These are phyloP conservation scores for Coregonus sp. DNA, from an alignment of 2,797 vertebrate species.

Conservation along the genomic window DNA sequence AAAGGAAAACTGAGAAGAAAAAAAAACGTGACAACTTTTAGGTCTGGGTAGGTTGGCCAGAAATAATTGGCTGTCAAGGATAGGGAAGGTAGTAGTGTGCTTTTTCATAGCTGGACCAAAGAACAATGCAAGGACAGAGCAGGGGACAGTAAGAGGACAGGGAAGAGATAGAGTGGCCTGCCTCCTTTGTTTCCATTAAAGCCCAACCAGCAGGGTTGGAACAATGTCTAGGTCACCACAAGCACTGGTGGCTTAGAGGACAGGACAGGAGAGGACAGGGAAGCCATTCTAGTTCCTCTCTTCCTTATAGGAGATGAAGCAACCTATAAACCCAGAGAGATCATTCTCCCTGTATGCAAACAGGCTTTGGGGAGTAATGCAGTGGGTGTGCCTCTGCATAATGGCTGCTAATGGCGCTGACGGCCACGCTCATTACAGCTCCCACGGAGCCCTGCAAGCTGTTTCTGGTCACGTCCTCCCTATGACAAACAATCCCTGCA, in stretches of 20 bases:
- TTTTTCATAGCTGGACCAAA: conserved; percentile 57
- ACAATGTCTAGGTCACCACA: conserved; percentile 49
- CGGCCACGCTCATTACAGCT: conserved; percentile 24
- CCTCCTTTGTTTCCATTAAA: conserved; percentile 70
- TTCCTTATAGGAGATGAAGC: background rate
- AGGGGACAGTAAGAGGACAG: conserved; percentile 58
- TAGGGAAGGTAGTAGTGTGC: conserved; percentile 57
- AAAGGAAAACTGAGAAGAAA: conserved; percentile 23
- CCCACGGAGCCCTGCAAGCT: conserved; percentile 14
- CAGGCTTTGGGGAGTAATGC: conserved; percentile 30
- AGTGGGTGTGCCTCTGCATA: conserved; percentile 16
- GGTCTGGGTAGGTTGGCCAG: conserved; percentile 72
- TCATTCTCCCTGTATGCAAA: conserved; percentile 43
- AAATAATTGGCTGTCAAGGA: conserved; percentile 78
- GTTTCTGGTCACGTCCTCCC: conserved; percentile 35
- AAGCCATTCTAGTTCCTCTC: background rate
- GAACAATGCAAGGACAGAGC: conserved; percentile 66
- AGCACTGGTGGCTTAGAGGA: conserved; percentile 33
- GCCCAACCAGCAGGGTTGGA: conserved; percentile 57
- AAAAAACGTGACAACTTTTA: conserved; percentile 51
- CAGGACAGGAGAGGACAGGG: conserved; percentile 20
- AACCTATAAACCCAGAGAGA: background rate
- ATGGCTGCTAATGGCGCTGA: conserved; percentile 26
- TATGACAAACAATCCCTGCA: conserved; percentile 45
- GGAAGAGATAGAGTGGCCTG: conserved; percentile 64